phyloP scores from a whole-genome alignment of 2,888 invertebrate genomes.

The Paralinhomoeus sp. region DNA sequence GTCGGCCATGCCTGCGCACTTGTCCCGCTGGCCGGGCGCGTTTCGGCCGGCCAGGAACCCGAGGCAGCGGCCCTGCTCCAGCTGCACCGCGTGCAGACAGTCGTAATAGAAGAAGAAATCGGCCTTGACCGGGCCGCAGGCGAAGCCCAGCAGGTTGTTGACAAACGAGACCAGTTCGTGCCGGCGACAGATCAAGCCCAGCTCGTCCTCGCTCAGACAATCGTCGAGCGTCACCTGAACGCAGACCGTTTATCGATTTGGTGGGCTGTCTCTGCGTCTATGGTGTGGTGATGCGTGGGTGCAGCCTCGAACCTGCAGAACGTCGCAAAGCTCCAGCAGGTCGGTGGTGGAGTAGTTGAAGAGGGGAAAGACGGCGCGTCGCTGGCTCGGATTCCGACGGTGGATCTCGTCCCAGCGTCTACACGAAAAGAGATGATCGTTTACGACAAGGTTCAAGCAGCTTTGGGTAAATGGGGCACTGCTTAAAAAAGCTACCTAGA shows the following conservation, averaged over 20 bases:
- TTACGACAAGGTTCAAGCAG: too few relatives aligned
- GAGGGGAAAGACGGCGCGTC: constrained; percentile 16
- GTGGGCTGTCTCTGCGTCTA: too few relatives aligned
- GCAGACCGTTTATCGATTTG: too few relatives aligned
- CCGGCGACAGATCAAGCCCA: neutral
- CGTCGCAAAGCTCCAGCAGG: constrained; percentile 8
- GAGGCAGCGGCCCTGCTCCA: too few relatives aligned
- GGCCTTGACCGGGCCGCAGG: constrained; percentile 19
- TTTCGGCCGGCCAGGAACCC: too few relatives aligned
- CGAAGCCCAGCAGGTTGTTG: constrained; percentile 20
- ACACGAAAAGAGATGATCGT: too few relatives aligned
- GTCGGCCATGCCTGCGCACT: too few relatives aligned
- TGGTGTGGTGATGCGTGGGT: too few relatives aligned
- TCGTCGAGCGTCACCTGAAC: neutral
- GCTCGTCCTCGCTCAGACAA: neutral
- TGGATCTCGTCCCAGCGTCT: neutral
- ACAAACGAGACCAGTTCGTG: constrained; percentile 8
- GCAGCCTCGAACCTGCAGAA: too few relatives aligned
- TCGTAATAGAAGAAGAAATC: constrained; percentile 18
- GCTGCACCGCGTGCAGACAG: constrained; percentile 8
- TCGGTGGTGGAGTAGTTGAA: constrained; percentile 4
- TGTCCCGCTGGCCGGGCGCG: too few relatives aligned
- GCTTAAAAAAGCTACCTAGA: too few relatives aligned
- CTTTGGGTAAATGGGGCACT: too few relatives aligned
- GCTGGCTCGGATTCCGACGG: constrained; percentile 9